Evolutionary conservation across 2,113 vertebrate species (phyloP).

Genomic region (pig (Sus scrofa)): DNA sequence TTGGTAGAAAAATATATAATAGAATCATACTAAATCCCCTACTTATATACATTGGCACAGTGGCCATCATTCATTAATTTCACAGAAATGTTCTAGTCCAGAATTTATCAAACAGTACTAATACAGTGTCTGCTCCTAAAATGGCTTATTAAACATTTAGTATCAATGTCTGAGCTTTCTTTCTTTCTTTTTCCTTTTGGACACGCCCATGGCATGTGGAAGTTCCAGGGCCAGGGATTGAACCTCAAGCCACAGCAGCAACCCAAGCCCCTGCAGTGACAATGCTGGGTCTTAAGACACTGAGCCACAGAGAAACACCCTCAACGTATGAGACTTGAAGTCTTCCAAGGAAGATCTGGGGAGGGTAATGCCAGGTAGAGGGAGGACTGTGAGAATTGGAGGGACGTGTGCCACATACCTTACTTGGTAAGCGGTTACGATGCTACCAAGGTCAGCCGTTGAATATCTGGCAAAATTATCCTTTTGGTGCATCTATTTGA

Average conservation of each 20-base stretch:
- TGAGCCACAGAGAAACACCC: too few relatives aligned
- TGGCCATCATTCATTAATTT: not conserved
- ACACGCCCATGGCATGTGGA: too few relatives aligned
- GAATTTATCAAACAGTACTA: not conserved
- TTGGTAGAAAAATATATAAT: not conserved
- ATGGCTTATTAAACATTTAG: not conserved
- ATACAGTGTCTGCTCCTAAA: not conserved
- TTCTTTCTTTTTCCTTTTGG: too few relatives aligned
- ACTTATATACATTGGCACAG: not conserved
- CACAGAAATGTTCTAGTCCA: not conserved
- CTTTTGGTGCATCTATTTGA: not conserved
- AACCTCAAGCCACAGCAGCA: too few relatives aligned
- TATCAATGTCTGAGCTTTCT: not conserved
- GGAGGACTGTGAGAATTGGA: too few relatives aligned
- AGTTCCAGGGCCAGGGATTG: too few relatives aligned
- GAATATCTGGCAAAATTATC: not conserved
- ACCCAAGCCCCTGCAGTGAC: too few relatives aligned
- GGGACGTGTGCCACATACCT: accelerated
- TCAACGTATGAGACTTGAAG: not conserved
- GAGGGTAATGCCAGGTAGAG: not conserved
- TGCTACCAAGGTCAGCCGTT: not conserved
- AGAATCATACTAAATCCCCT: not conserved
- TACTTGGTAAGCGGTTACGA: not conserved
- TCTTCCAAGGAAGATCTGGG: not conserved
- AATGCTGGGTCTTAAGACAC: too few relatives aligned